phyloP scores from a whole-genome alignment of 2,113 vertebrate genomes.

The Hassar affinis region DNA sequence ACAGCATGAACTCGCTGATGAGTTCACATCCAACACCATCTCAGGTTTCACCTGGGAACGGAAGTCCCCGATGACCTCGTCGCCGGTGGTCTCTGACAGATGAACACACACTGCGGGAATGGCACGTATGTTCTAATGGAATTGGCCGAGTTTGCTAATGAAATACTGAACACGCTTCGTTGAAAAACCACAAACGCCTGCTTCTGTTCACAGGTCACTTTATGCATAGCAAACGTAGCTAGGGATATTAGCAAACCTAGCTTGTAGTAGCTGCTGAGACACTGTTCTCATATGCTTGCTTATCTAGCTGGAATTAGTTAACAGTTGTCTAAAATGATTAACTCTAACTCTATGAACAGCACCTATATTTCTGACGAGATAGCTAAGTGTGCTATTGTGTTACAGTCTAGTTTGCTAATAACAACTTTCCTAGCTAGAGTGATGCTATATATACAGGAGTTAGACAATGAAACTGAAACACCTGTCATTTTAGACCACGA shows the following conservation, averaged over 20 bases:
- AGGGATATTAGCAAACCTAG: background rate
- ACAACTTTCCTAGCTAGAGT: no score
- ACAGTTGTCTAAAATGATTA: background rate
- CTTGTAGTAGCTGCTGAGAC: no score
- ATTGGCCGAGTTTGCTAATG: slow-evolving; percentile 34
- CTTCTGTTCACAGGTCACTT: slow-evolving; percentile 69
- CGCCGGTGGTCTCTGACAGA: slow-evolving; percentile 51
- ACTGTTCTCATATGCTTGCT: no score
- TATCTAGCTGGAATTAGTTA: background rate
- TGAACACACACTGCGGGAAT: slow-evolving; percentile 61
- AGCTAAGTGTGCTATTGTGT: background rate
- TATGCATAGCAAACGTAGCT: background rate
- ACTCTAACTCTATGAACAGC: background rate
- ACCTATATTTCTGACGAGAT: background rate
- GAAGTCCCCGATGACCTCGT: slow-evolving; percentile 40
- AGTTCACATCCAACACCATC: slow-evolving; percentile 50
- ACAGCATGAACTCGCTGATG: slow-evolving; percentile 49
- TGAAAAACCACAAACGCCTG: slow-evolving; percentile 65
- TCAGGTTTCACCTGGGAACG: slow-evolving; percentile 49
- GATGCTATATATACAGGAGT: no score
- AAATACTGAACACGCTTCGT: slow-evolving; percentile 65
- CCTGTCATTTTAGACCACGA: no score
- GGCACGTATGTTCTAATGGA: slow-evolving; percentile 61
- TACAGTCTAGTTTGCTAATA: background rate
- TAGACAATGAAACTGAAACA: no score